Base-by-base conservation (phyloP, 2,113 vertebrate genomes). In the Boleophthalmus pectinirostris region DNA sequence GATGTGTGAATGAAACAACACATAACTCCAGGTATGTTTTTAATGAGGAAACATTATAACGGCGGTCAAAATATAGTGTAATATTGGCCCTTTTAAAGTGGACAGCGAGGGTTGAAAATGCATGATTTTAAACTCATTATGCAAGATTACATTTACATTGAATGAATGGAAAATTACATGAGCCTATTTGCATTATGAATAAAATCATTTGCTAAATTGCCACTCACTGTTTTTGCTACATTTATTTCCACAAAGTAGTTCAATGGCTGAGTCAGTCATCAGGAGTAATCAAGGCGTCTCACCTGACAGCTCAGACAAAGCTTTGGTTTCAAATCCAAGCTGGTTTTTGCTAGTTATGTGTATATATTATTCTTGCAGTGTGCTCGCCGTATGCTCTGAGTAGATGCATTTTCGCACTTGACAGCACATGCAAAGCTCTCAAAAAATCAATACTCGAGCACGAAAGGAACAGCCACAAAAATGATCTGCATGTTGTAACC, bases 321-420 rank as follows among this genome's bases (percentile, higher is more conserved):
- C 70, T 75, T 84, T 83, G 57, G 79, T 81, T 85, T 86, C 80
- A 86, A 75, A 83, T 76, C 60, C 76, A 73, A 82, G 43, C 51
- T 57, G 53, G 29, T 72, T 68, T 72, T 73, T 51, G 78, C 23
- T 71, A 68, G 69, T 72, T 51, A 76, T 64, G 38, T 54, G n/a
- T 54, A 51, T 71, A 75, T 69, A 23, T 60, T 78, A 67, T 33
- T 14, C 58, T 63, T 75, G 75, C 69, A 68, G 23, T 66, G 23
- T 54, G 68, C 18, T 61, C 38, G 70, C n/a, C 56, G 64, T 35
- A 21, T 73, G 49, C 9, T 11, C 0, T 9, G 6, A 47, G 64
- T 53, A 67, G 71, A 33, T 77, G 66, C 60, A 38, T 54, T 23
- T 66, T 15, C 18, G 2, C 53, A 51, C 8, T 29, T 64, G 73